A percentile compares a stretch with the other conserved stretches of the same genome.
Evolutionary conservation across 2,888 invertebrate genomes (phyloP).

Genomic region (Hirtodrosophila confusa): DNA sequence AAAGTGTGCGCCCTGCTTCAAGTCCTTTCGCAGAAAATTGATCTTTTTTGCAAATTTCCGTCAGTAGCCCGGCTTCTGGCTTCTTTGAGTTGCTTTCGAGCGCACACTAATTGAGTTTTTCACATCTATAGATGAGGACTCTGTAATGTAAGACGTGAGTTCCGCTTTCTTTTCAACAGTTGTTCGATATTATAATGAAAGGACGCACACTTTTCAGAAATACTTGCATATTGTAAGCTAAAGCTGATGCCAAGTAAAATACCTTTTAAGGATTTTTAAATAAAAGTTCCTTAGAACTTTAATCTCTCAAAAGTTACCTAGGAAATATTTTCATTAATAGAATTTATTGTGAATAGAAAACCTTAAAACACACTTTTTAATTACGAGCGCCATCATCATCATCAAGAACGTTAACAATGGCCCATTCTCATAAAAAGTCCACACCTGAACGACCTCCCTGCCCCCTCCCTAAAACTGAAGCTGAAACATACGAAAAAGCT

Average conservation of each 20-base stretch:
- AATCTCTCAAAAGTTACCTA: not conserved
- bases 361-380: slow-evolving; percentile 29
- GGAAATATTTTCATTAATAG: too few species aligned
- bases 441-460: slow-evolving; percentile 40
- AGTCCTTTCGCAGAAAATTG: slow-evolving; percentile 65
- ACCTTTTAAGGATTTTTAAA: not conserved
- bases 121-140: slow-evolving; percentile 27
- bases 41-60: slow-evolving; percentile 66
- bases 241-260: not conserved
- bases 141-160: slow-evolving; percentile 41
- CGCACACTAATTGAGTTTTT: slow-evolving; percentile 60
- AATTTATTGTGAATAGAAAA: too few species aligned
- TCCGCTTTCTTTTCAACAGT: slow-evolving; percentile 42
- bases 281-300: too few species aligned
- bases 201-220: not conserved
- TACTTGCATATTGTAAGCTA: not conserved
- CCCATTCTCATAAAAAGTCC: slow-evolving; percentile 29
- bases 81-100: slow-evolving; percentile 32
- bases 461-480: not conserved
- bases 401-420: slow-evolving; percentile 29
- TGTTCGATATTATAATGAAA: slow-evolving; percentile 4
- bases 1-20: slow-evolving; percentile 55
- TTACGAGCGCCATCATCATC: slow-evolving; percentile 30
- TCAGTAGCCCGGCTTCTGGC: slow-evolving; percentile 31
- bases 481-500: slow-evolving; percentile 29